Evolutionary conservation across 2,888 invertebrate species (phyloP).

Genomic region (Epinotia demarniana): DNA sequence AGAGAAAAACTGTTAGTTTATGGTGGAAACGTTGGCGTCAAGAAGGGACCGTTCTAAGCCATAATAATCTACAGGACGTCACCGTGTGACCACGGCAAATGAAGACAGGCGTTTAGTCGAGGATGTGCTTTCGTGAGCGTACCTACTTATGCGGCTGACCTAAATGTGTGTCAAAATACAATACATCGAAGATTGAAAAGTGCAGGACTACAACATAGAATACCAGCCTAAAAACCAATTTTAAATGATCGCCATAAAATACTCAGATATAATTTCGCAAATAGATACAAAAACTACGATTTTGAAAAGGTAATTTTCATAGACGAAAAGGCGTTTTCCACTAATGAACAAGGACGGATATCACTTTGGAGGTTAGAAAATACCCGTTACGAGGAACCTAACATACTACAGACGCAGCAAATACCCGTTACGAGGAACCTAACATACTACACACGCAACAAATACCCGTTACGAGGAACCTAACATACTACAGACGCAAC

Average conservation of each 20-base stretch:
- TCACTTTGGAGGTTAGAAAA: constrained; percentile 2
- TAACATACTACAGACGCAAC: constrained; percentile 2
- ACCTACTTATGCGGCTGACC: constrained; percentile 1
- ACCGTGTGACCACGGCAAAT: constrained; percentile 8
- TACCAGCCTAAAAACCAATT: neutral
- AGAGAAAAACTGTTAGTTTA: neutral
- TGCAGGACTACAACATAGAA: constrained; percentile 1
- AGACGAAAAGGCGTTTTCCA: neutral
- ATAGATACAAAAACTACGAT: neutral
- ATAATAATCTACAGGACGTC: constrained; percentile 8
- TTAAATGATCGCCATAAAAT: neutral
- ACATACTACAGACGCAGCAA: constrained; percentile 3
- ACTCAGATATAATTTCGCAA: neutral
- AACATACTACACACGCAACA: too few species aligned
- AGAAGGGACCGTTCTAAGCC: constrained; percentile 1
- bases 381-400: neutral
- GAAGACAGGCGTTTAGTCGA: constrained; percentile 6
- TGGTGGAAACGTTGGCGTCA: constrained; percentile 1
- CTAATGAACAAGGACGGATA: neutral
- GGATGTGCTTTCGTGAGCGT: constrained; percentile 3
- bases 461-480: neutral
- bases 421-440: neutral
- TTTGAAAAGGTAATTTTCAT: neutral
- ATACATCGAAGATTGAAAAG: neutral
- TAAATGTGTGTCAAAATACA: neutral